Evolutionary conservation across 2,797 vertebrate species (phyloP).

Genomic region (Margarornis squamiger): DNA sequence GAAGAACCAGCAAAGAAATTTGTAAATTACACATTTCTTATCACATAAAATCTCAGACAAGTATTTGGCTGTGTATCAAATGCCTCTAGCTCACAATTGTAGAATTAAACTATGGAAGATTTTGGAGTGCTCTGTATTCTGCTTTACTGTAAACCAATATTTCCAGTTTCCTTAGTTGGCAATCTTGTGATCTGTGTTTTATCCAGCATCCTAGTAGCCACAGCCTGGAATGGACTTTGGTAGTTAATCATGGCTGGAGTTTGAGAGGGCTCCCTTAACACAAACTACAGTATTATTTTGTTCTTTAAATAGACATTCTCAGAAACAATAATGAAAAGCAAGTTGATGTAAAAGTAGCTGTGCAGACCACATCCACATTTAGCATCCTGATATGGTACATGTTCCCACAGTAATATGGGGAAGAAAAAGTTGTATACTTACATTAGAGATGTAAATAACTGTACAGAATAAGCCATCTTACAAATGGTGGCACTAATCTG

Average conservation of each 20-base stretch:
- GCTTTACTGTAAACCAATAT: not conserved
- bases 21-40: slow-evolving; percentile 48
- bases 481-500: not conserved
- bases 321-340: not conserved
- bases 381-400: not conserved
- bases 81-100: not conserved
- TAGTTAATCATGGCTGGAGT: not conserved
- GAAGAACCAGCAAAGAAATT: slow-evolving; percentile 48
- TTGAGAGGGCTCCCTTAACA: not conserved
- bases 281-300: not conserved
- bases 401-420: not conserved
- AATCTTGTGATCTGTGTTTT: slow-evolving; percentile 17
- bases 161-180: not conserved
- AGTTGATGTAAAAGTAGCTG: not conserved
- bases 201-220: not conserved
- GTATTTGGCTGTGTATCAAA: slow-evolving; percentile 32
- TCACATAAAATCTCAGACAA: slow-evolving; percentile 26
- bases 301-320: not conserved
- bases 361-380: not conserved
- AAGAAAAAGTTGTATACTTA: not conserved
- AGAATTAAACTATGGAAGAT: not conserved
- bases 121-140: not conserved
- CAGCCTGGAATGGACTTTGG: not conserved
- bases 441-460: not conserved
- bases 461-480: not conserved